Evolutionary conservation across 1,140 invertebrate species (phyloP).

Genomic region (Metopolophium dirhodum): DNA sequence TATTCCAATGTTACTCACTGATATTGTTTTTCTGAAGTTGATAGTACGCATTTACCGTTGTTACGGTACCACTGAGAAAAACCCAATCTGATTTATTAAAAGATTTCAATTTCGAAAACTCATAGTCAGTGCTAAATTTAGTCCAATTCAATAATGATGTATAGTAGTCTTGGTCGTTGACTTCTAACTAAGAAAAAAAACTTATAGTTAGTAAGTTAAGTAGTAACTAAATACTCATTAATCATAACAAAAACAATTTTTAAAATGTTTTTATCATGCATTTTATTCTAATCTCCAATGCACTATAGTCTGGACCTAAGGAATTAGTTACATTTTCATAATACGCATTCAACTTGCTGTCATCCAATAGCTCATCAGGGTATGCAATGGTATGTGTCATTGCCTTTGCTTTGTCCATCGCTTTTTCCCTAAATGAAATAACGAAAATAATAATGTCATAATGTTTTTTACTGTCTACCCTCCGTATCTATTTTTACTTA

Average conservation of each 20-base stretch:
- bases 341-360: constrained; percentile 76
- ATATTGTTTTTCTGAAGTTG: constrained; percentile 72
- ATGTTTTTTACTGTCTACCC: too few relatives aligned
- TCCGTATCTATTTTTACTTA: too few relatives aligned
- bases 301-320: not conserved
- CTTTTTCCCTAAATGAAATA: constrained; percentile 65
- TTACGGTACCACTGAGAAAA: constrained; percentile 66
- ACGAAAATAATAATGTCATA: not conserved
- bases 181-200: constrained; percentile 65
- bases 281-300: not conserved
- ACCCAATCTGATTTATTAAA: constrained; percentile 75
- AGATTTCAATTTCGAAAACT: constrained; percentile 68
- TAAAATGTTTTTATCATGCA: not conserved
- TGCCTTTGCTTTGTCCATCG: constrained; percentile 74
- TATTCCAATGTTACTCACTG: constrained; percentile 63
- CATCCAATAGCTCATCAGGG: constrained; percentile 79
- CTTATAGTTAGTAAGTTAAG: too few relatives aligned
- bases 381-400: constrained; percentile 84
- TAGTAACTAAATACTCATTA: too few relatives aligned
- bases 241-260: too few relatives aligned
- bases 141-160: constrained; percentile 69
- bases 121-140: constrained; percentile 69
- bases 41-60: constrained; percentile 71
- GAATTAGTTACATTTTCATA: constrained; percentile 71
- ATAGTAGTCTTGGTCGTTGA: constrained; percentile 67